phyloP scores from a whole-genome alignment of 2,113 vertebrate genomes.

The Fregata magnificens region DNA sequence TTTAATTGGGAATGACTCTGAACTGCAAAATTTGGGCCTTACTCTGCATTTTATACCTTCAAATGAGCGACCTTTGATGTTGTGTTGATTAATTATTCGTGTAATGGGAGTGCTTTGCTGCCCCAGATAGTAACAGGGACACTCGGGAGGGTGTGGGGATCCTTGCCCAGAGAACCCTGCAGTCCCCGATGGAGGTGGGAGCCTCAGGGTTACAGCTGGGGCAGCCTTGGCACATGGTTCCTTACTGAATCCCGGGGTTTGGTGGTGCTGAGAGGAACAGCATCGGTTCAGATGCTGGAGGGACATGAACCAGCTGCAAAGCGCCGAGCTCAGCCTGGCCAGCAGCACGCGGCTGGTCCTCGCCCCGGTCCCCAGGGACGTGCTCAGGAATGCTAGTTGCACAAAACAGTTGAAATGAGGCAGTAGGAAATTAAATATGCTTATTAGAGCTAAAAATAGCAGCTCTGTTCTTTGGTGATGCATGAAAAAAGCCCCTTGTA shows the following conservation, averaged over 20 bases:
- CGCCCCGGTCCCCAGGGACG: not conserved
- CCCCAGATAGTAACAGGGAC: not conserved
- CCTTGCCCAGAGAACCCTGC: not conserved
- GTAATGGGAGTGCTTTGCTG: not conserved
- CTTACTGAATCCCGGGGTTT: fast-evolving
- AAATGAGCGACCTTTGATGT: not conserved
- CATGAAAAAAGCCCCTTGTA: slow-evolving; percentile 26
- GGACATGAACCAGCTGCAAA: not conserved
- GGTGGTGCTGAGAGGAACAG: not conserved
- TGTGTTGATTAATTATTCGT: not conserved
- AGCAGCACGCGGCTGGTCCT: not conserved
- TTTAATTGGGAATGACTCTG: not conserved
- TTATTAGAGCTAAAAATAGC: slow-evolving; percentile 61
- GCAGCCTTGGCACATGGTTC: fast-evolving
- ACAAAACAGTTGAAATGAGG: not conserved
- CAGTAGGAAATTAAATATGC: slow-evolving; percentile 56
- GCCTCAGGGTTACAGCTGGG: too few species aligned
- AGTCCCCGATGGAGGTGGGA: not conserved
- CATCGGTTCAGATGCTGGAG: fast-evolving
- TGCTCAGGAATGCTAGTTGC: not conserved
- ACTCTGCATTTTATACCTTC: not conserved
- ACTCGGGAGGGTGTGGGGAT: not conserved
- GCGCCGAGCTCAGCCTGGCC: not conserved
- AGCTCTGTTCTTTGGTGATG: slow-evolving; percentile 25
- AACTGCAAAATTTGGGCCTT: not conserved